Evolutionary conservation across 2,888 invertebrate genomes (phyloP).

Genomic region (Fragum whitleyi): DNA sequence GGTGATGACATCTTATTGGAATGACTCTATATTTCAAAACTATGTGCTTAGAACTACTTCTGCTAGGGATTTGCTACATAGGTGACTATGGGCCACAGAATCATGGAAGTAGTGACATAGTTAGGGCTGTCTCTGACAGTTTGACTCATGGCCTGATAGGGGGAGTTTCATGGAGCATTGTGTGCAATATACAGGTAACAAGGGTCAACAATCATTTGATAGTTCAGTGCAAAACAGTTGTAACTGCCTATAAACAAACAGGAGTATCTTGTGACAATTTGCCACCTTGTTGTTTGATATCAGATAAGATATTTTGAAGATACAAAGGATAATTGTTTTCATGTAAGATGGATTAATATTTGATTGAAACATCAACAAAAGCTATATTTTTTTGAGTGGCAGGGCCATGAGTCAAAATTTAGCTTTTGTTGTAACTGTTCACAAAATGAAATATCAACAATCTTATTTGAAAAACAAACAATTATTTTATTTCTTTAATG

Average conservation of each 20-base stretch:
- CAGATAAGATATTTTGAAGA: not conserved
- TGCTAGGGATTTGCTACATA: conserved; percentile 48
- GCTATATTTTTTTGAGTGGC: not conserved
- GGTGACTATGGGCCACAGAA: conserved; percentile 57
- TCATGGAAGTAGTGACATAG: conserved; percentile 32
- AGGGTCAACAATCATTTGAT: no score
- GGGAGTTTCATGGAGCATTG: conserved; percentile 70
- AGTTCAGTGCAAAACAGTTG: no score
- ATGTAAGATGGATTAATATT: not conserved
- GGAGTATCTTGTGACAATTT: no score
- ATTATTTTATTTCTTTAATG: no score
- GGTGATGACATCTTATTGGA: not conserved
- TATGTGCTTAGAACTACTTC: conserved; percentile 37
- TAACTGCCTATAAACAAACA: no score
- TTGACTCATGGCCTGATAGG: conserved; percentile 71
- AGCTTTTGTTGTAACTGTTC: no score
- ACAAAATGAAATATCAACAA: no score
- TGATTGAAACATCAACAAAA: no score
- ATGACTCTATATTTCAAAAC: conserved; percentile 10
- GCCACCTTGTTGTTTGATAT: no score
- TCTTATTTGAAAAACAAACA: no score
- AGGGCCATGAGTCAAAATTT: no score
- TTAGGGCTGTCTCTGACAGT: conserved; percentile 65
- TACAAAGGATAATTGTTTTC: not conserved
- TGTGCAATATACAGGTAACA: conserved; percentile 56